A percentile compares a stretch with the other conserved stretches of the same genome.
phyloP scores from a whole-genome alignment of 2,888 invertebrate genomes.

The Drosophila siamana region DNA sequence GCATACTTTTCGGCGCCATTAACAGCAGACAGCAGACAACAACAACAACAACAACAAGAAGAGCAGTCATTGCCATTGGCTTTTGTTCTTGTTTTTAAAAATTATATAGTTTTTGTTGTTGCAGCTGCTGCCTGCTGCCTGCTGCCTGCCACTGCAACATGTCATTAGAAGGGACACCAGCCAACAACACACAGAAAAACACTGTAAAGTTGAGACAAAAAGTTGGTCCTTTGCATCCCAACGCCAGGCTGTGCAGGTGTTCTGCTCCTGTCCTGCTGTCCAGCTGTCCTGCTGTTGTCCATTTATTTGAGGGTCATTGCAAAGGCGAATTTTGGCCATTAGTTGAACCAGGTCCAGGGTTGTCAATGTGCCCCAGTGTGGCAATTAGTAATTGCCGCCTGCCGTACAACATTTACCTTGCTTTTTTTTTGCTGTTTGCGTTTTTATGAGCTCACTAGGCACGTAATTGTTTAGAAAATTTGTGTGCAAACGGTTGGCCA shows the following conservation, averaged over 20 bases:
- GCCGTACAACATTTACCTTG: neutral
- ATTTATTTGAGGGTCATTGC: conserved; percentile 68
- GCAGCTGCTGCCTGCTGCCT: conserved; percentile 24
- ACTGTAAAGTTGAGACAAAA: conserved; percentile 52
- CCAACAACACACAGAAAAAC: conserved; percentile 15
- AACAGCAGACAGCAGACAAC: conserved; percentile 51
- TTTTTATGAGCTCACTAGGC: conserved; percentile 60
- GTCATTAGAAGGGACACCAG: conserved; percentile 62
- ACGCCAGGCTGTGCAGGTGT: conserved; percentile 53
- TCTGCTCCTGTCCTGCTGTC: conserved; percentile 23
- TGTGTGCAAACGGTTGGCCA: conserved; percentile 22
- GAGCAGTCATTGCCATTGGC: conserved; percentile 22
- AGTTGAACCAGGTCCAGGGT: conserved; percentile 36
- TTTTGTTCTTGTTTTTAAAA: conserved; percentile 56
- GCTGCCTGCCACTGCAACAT: conserved; percentile 60
- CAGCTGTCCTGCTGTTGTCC: conserved; percentile 48
- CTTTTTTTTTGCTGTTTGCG: conserved; percentile 53
- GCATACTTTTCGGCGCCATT: conserved; percentile 72
- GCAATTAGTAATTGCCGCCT: conserved; percentile 61
- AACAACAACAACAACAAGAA: conserved; percentile 31
- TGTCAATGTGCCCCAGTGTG: conserved; percentile 33
- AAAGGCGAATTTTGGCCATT: conserved; percentile 60
- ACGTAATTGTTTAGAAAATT: conserved; percentile 67
- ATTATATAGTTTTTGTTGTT: conserved; percentile 55
- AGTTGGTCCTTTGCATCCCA: conserved; percentile 61